These are phyloP conservation scores for Medauroidea extradentata DNA, from an alignment of 1,140 invertebrate genomes.

Conservation along the genomic window DNA sequence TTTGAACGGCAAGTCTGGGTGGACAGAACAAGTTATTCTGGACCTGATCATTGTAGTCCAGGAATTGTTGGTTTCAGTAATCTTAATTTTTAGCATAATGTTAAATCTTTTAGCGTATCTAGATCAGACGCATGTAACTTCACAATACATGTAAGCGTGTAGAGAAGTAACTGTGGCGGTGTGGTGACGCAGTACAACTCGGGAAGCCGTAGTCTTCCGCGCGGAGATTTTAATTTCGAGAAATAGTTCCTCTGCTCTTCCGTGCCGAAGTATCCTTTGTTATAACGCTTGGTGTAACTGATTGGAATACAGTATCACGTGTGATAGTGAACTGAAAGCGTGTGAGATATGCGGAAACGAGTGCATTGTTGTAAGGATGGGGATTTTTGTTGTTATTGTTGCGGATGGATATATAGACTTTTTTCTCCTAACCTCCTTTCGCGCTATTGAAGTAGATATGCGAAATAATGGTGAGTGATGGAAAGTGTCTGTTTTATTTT, in stretches of 20 bases:
- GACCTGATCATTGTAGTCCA: too few relatives aligned
- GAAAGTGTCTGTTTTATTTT: slow-evolving; percentile 19
- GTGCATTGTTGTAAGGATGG: not conserved
- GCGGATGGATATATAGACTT: slow-evolving; percentile 50
- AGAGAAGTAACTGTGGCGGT: too few relatives aligned
- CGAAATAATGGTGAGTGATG: slow-evolving; percentile 55
- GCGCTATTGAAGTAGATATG: slow-evolving; percentile 62
- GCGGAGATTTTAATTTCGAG: slow-evolving; percentile 23
- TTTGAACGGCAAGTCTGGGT: not conserved
- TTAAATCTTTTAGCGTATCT: too few relatives aligned
- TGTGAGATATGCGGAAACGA: slow-evolving; percentile 6
- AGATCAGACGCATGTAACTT: too few relatives aligned
- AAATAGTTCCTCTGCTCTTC: slow-evolving; percentile 19
- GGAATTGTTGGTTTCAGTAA: not conserved
- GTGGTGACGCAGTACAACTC: slow-evolving; percentile 17
- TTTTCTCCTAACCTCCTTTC: slow-evolving; percentile 59
- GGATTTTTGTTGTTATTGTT: slow-evolving; percentile 21
- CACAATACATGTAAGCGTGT: slow-evolving; percentile 6
- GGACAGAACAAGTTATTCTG: not conserved
- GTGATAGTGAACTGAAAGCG: slow-evolving; percentile 9
- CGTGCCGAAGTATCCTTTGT: slow-evolving; percentile 14
- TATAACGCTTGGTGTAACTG: slow-evolving; percentile 10
- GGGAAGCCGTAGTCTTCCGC: slow-evolving; percentile 14
- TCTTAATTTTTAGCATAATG: too few relatives aligned
- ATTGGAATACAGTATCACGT: slow-evolving; percentile 9